Conservation (phyloP, 37 sponge, comb jelly and placozoan species). For the Geodia barretti region DNA sequence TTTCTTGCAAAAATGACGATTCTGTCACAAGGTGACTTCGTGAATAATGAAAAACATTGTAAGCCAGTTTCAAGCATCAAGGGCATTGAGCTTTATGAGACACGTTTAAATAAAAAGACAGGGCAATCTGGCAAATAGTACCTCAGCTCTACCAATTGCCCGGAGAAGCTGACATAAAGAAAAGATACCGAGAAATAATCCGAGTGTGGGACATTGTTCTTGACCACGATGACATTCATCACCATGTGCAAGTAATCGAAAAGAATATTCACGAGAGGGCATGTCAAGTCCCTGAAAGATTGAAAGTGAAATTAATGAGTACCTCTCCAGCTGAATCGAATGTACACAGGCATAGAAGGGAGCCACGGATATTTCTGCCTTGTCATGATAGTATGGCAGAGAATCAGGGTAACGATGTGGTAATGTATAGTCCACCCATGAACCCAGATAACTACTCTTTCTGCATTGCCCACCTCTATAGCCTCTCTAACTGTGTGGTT, state of each 20-base stretch:
- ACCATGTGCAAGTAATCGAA: constrained; percentile 19
- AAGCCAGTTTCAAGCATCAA: constrained; percentile 17
- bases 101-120: constrained; percentile 37
- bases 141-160: too few relatives aligned
- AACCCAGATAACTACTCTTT: constrained; percentile 52
- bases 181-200: constrained; percentile 70
- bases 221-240: constrained; percentile 59
- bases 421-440: constrained; percentile 28
- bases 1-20: constrained; percentile 30
- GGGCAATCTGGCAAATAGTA: constrained; percentile 68
- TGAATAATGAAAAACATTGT: constrained; percentile 22
- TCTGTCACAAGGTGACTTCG: constrained; percentile 51
- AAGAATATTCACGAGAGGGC: constrained; percentile 38
- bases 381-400: not conserved
- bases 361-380: constrained; percentile 7
- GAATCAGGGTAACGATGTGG: not conserved
- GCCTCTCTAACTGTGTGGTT: constrained; percentile 38
- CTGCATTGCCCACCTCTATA: constrained; percentile 63
- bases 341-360: not conserved
- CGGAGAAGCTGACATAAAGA: too few relatives aligned
- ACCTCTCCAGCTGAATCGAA: too few relatives aligned
- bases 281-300: not conserved
- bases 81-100: constrained; percentile 57
- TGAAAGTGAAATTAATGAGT: too few relatives aligned
- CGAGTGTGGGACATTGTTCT: constrained; percentile 64